These are phyloP conservation scores for Idaea straminata DNA, from an alignment of 2,888 invertebrate genomes.

Conservation along the genomic window DNA sequence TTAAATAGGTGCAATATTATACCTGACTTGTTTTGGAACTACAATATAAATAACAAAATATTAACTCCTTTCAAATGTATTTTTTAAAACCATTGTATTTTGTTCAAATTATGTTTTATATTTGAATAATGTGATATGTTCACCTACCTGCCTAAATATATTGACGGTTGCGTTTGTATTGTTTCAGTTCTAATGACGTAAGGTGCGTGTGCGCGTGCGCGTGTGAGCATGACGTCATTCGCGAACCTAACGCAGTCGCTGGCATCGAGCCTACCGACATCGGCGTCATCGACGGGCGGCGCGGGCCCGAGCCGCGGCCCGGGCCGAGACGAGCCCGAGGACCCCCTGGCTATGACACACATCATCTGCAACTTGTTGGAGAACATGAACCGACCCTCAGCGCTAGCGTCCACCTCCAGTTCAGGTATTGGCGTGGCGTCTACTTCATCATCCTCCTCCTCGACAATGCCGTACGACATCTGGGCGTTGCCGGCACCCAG, in stretches of 20 bases:
- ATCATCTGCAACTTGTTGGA: constrained; percentile 78
- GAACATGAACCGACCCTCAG: constrained; percentile 72
- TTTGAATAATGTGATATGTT: background rate
- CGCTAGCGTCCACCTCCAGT: constrained; percentile 49
- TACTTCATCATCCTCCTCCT: constrained; percentile 42
- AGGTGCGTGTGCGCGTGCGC: constrained; percentile 40
- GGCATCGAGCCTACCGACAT: constrained; percentile 59
- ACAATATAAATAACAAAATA: too few species aligned
- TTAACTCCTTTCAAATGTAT: too few species aligned
- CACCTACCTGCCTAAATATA: background rate
- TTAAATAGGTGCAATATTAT: too few species aligned
- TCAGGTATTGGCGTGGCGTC: constrained; percentile 39
- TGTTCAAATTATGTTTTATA: too few species aligned
- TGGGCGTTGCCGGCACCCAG: constrained; percentile 64
- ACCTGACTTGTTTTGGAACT: too few species aligned
- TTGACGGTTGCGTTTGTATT: constrained; percentile 28
- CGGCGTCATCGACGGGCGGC: constrained; percentile 49
- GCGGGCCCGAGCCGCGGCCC: constrained; percentile 46
- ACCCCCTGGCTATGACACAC: constrained; percentile 65
- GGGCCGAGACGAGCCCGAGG: constrained; percentile 51
- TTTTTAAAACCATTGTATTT: too few species aligned
- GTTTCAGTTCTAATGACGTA: constrained; percentile 70
- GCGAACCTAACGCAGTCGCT: constrained; percentile 66
- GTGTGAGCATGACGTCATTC: constrained; percentile 64
- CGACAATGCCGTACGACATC: constrained; percentile 68